Conservation (phyloP, 2,888 invertebrate species). For the Harpalus rufipes region DNA sequence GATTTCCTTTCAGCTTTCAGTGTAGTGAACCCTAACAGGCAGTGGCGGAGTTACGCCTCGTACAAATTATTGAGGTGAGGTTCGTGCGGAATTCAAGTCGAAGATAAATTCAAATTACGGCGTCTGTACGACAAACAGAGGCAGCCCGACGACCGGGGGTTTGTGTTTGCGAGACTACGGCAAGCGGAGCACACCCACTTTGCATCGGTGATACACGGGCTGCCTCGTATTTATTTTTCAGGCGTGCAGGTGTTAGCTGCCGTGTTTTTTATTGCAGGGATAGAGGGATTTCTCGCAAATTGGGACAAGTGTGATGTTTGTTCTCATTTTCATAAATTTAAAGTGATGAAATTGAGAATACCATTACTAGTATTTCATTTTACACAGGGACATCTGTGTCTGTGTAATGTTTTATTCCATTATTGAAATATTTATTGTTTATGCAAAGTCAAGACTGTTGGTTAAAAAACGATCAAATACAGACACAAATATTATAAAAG, state of each 20-base stretch:
- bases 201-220: neutral
- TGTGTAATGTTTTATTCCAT: too few relatives aligned
- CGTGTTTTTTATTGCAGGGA: constrained; percentile 10
- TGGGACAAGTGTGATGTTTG: constrained; percentile 7
- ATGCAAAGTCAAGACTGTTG: too few relatives aligned
- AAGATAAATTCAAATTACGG: constrained; percentile 38
- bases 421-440: too few relatives aligned
- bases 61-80: constrained; percentile 32
- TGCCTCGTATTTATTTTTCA: constrained; percentile 22
- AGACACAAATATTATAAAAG: too few relatives aligned
- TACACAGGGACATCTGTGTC: too few relatives aligned
- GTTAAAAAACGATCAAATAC: too few relatives aligned
- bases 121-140: neutral
- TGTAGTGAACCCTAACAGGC: neutral
- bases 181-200: neutral
- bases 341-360: too few relatives aligned
- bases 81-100: constrained; percentile 19
- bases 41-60: neutral
- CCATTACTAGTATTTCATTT: too few relatives aligned
- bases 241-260: constrained; percentile 7
- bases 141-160: neutral
- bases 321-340: neutral
- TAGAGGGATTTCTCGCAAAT: constrained; percentile 1
- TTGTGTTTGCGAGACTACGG: neutral
- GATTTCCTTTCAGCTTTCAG: neutral